These are phyloP conservation scores for Corythornis leucogaster DNA, from an alignment of 2,797 vertebrate species.

Conservation along the genomic window DNA sequence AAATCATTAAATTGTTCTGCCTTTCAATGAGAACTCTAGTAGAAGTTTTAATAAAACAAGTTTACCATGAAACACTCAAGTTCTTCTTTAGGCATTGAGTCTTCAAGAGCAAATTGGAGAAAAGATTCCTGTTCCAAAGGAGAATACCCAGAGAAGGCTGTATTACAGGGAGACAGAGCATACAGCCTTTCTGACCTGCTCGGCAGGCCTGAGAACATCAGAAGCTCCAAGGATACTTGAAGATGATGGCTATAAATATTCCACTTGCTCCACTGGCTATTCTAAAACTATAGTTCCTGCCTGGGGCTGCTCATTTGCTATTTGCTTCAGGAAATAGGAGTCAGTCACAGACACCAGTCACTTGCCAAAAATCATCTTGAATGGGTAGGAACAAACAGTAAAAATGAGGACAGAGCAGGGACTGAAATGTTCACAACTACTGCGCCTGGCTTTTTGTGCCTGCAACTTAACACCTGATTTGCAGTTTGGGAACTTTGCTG, in stretches of 20 bases:
- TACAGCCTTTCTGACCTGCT: background rate
- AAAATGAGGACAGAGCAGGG: background rate
- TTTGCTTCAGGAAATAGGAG: background rate
- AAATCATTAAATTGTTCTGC: background rate
- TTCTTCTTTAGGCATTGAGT: background rate
- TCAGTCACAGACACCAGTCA: background rate
- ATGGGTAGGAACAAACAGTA: background rate
- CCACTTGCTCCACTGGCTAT: background rate
- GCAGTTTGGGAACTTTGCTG: background rate
- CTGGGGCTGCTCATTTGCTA: background rate
- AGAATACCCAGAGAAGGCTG: background rate
- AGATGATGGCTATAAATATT: slow-evolving; percentile 10
- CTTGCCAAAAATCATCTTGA: background rate
- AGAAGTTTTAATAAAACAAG: background rate
- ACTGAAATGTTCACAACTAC: background rate
- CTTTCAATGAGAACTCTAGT: background rate
- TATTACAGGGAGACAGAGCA: background rate
- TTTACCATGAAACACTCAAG: background rate
- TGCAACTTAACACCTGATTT: background rate
- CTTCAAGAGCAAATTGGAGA: background rate
- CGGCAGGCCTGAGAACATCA: background rate
- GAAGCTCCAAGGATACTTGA: background rate
- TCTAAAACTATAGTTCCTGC: background rate
- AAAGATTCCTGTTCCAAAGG: background rate
- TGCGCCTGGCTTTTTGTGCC: background rate